Base-by-base conservation (phyloP, 64 coral and sea anemone genomes). In the Montipora foliosa region DNA sequence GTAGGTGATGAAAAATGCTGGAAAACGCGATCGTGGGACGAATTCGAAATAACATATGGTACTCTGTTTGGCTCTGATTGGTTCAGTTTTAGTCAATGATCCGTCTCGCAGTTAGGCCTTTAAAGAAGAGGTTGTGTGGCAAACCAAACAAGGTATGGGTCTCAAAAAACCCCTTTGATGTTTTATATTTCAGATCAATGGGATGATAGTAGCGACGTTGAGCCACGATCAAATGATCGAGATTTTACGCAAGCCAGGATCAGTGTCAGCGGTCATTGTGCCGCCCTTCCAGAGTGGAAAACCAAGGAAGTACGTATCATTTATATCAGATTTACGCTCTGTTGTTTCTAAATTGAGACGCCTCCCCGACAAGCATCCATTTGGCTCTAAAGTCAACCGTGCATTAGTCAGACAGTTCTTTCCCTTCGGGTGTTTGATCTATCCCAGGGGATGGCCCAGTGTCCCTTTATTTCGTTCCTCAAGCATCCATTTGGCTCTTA, bases 161-260 rank as follows among this genome's bases (percentile, higher is more conserved):
- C 53, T 8, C 2, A 8, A 64, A 64, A 64, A 11, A 55, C 52
- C 10, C 52, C 0, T 64, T 64, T 57, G 53, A 0, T n/a, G 48
- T 60, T 67, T 22, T 53, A 16, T 61, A 67, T 67, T 74, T 60
- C 77, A 99, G 98, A 99, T 99, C 20, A 96, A 96, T 78, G 90
- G 95, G 14, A 71, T 94, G 49, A 92, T 96, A 75, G 92, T 99
- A 46, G 98, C 98, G 0, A 96, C 92, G 13, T 76, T 99, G 67
- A 90, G 84, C 67, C 95, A 99, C 79, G 98, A 94, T 57, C 95
- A 99, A 45, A 99, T 99, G 98, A 96, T 99, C n/a, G 92, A 93
- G 58, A 94, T 96, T 44, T 79, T 99, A 46, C 93, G 98, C 67
- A 96, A 94, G 64, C 95, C 95, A 51, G 95, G 98, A 16, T 96